Conservation (phyloP, 2,113 vertebrate species). For the Percina caprodes region DNA sequence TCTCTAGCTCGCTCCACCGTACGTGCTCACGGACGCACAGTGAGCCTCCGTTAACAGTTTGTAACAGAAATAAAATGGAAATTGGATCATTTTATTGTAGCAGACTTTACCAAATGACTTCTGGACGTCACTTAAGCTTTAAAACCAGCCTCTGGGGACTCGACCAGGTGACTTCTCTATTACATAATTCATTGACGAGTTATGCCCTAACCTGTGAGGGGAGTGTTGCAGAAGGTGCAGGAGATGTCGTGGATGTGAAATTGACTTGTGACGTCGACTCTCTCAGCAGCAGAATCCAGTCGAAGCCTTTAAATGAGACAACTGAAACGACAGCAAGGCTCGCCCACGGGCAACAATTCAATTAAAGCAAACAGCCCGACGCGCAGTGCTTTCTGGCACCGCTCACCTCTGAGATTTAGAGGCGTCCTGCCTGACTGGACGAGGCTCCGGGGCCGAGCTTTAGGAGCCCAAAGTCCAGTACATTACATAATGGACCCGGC, state of each 20-base stretch:
- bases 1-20: no score
- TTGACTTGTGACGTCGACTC: constrained; percentile 3
- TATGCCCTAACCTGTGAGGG: neutral
- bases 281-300: constrained; percentile 32
- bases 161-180: no score
- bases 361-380: constrained; percentile 48
- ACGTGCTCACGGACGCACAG: no score
- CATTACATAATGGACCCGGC: constrained; percentile 67
- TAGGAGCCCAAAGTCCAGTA: constrained; percentile 47
- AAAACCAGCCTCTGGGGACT: no score
- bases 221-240: neutral
- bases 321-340: constrained; percentile 41
- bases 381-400: constrained; percentile 49
- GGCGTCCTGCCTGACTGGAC: constrained; percentile 44
- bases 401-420: constrained; percentile 19
- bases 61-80: no score
- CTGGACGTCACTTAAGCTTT: no score
- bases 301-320: constrained; percentile 46
- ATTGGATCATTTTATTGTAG: no score
- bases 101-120: no score
- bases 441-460: constrained; percentile 42
- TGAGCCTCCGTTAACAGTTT: no score
- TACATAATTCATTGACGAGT: neutral
- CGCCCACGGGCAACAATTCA: constrained; percentile 66
- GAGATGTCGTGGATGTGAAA: constrained; percentile 5